Conservation (phyloP, 2,888 invertebrate genomes). For the Macrosoma leucophasiata region DNA sequence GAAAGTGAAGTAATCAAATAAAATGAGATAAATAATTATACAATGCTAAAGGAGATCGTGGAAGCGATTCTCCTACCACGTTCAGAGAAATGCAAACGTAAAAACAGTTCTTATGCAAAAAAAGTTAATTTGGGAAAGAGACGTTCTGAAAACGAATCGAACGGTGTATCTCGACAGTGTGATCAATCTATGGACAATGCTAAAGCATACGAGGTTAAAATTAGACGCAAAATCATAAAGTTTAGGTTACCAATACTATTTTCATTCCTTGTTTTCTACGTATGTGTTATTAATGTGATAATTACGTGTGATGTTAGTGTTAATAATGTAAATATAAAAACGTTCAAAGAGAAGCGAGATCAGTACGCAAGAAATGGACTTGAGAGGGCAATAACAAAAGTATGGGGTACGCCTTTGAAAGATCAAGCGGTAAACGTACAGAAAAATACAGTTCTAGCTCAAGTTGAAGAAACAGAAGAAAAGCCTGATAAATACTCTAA, state of each 20-base stretch:
- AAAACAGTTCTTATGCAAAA: constrained; percentile 38
- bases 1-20: constrained; percentile 38
- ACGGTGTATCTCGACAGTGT: constrained; percentile 30
- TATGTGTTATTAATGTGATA: constrained; percentile 68
- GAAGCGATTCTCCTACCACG: constrained; percentile 55
- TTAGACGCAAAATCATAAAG: constrained; percentile 25
- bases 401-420: constrained; percentile 39
- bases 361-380: constrained; percentile 30
- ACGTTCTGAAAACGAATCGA: constrained; percentile 28
- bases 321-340: constrained; percentile 51
- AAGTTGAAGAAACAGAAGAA: constrained; percentile 42
- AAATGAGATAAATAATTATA: constrained; percentile 58
- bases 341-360: constrained; percentile 31
- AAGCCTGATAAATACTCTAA: constrained; percentile 41
- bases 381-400: constrained; percentile 35
- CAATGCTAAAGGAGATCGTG: constrained; percentile 67
- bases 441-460: constrained; percentile 37
- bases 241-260: constrained; percentile 38
- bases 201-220: constrained; percentile 64
- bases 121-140: constrained; percentile 43
- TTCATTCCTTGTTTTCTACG: constrained; percentile 54
- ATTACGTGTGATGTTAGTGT: constrained; percentile 67
- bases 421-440: constrained; percentile 33
- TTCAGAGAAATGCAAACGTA: constrained; percentile 34
- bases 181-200: constrained; percentile 55